Percentiles rank a stretch among this genome's conserved stretches.
These are phyloP conservation scores for Neoscelio sp. DNA, from an alignment of 2,888 invertebrate genomes.

Conservation along the genomic window DNA sequence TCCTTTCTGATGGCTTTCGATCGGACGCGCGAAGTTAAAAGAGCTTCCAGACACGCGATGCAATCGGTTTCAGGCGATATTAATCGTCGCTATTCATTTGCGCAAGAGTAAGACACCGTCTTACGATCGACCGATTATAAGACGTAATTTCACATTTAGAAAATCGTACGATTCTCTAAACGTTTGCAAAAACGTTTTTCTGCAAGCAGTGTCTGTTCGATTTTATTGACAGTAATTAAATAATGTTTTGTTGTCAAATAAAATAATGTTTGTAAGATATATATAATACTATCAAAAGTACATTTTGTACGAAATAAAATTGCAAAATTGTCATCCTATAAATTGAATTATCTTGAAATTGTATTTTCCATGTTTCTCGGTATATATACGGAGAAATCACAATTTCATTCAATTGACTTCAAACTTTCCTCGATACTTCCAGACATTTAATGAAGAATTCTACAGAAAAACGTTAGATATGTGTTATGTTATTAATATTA, in stretches of 20 bases:
- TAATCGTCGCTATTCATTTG: constrained; percentile 10
- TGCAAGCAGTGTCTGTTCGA: no score
- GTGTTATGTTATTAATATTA: no score
- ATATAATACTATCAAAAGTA: no score
- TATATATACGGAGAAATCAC: constrained; percentile 5
- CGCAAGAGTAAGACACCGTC: neutral
- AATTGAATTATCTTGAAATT: constrained; percentile 14
- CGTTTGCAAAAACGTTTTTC: neutral
- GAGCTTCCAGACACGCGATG: constrained; percentile 45
- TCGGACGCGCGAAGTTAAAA: constrained; percentile 2
- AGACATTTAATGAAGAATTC: neutral
- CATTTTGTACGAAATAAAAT: no score
- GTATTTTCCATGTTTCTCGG: neutral
- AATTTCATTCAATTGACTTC: constrained; percentile 20
- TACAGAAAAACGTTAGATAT: constrained; percentile 9
- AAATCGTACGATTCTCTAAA: neutral
- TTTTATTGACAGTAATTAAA: no score
- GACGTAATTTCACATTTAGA: constrained; percentile 7
- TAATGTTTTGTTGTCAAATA: no score
- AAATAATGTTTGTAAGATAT: no score
- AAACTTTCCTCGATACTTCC: constrained; percentile 3
- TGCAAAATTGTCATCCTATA: constrained; percentile 13
- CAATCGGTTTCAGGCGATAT: constrained; percentile 20
- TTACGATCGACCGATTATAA: constrained; percentile 3
- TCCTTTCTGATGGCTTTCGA: neutral